These are phyloP conservation scores for Tetragonisca angustula DNA, from an alignment of 2,888 invertebrate genomes.

Conservation along the genomic window DNA sequence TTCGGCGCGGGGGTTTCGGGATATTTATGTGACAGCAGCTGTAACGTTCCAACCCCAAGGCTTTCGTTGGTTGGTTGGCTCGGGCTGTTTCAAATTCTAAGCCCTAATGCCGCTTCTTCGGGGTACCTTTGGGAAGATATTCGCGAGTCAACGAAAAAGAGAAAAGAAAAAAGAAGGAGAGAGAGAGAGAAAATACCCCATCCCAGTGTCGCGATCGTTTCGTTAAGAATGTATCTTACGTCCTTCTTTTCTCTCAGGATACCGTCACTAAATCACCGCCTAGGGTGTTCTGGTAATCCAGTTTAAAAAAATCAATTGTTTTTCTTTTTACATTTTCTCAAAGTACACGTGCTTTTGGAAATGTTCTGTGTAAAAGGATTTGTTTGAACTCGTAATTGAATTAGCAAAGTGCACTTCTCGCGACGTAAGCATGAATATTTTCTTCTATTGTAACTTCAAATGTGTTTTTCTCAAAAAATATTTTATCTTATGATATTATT, in stretches of 20 bases:
- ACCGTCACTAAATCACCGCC: slow-evolving; percentile 11
- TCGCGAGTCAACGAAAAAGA: slow-evolving; percentile 12
- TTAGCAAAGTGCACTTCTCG: no score
- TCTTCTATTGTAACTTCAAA: no score
- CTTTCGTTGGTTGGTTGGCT: slow-evolving; percentile 38
- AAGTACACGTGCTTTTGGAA: no score
- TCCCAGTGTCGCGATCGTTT: slow-evolving; percentile 24
- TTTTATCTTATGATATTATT: no score
- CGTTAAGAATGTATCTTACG: slow-evolving; percentile 14
- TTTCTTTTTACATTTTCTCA: no score
- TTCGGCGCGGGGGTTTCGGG: slow-evolving; percentile 80
- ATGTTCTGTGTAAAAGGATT: no score
- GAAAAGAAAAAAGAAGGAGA: background rate
- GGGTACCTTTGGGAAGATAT: slow-evolving; percentile 52
- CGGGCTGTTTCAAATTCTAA: slow-evolving; percentile 72
- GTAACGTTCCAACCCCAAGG: slow-evolving; percentile 73
- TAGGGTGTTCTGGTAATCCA: no score
- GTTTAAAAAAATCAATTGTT: no score
- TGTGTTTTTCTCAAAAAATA: no score
- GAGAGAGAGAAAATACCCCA: background rate
- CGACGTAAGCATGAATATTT: no score
- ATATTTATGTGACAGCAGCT: slow-evolving; percentile 83
- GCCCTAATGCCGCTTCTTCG: slow-evolving; percentile 59
- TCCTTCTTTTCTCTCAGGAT: background rate
- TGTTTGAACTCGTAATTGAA: no score